A percentile compares a stretch with the other conserved stretches of the same genome.
Evolutionary conservation across 2,888 invertebrate genomes (phyloP).

Genomic region (Pristionchus entomophagus): DNA sequence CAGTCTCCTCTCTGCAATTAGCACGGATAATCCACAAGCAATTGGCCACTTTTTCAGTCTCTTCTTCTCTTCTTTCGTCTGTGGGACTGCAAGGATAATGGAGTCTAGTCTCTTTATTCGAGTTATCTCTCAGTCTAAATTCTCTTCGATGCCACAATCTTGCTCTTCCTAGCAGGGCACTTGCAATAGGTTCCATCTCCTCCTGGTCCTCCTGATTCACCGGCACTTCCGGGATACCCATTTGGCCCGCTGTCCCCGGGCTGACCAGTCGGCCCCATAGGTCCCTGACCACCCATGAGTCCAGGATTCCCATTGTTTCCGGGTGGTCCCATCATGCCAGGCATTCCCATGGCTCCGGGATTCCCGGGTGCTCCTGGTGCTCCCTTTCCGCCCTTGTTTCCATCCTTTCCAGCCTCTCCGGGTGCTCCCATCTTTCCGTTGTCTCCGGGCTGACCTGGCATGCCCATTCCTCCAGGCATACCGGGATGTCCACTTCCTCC

Average conservation of each 20-base stretch:
- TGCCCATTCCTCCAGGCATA: conserved; percentile 38
- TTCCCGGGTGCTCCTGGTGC: conserved; percentile 31
- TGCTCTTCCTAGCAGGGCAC: conserved; percentile 49
- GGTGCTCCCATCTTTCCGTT: conserved; percentile 18
- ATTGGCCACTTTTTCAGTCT: neutral
- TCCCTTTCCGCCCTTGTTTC: conserved; percentile 45
- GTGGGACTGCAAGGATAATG: neutral
- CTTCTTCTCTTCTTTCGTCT: neutral
- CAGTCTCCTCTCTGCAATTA: conserved; percentile 24
- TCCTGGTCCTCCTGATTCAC: conserved; percentile 50
- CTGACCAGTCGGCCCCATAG: conserved; percentile 53
- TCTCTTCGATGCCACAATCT: conserved; percentile 30
- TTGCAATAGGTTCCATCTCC: conserved; percentile 53
- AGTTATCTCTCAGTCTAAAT: neutral
- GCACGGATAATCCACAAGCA: conserved; percentile 31
- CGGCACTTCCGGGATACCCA: conserved; percentile 49
- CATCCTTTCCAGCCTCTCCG: conserved; percentile 48
- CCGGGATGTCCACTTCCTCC: conserved; percentile 53
- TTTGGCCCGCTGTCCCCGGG: conserved; percentile 50
- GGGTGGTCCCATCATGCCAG: conserved; percentile 15
- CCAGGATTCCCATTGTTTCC: conserved; percentile 51
- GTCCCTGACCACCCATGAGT: conserved; percentile 50
- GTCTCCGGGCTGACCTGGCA: conserved; percentile 25
- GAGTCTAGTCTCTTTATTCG: neutral
- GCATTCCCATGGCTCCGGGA: conserved; percentile 36